These are phyloP conservation scores for Corythaixoides concolor DNA, from an alignment of 2,113 vertebrate species.

Conservation along the genomic window DNA sequence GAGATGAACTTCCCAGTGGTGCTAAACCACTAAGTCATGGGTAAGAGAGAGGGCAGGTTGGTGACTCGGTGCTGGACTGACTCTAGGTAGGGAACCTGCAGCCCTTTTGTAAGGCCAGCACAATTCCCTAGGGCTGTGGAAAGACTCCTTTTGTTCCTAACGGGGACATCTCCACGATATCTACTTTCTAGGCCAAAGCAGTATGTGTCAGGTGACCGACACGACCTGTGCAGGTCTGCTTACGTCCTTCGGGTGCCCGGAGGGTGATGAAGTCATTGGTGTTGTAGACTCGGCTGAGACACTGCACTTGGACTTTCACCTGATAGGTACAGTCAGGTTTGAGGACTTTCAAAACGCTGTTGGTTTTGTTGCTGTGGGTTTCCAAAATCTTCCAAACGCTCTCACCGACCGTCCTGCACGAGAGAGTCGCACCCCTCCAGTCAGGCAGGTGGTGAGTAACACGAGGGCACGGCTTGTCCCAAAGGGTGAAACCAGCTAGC, in stretches of 20 bases:
- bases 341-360: conserved; percentile 82
- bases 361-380: conserved; percentile 94
- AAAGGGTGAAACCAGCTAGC: background rate
- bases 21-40: background rate
- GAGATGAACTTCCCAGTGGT: background rate
- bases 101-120: background rate
- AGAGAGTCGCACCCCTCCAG: background rate
- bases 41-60: background rate
- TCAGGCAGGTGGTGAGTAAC: background rate
- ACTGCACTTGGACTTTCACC: conserved; percentile 93
- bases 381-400: conserved; percentile 89
- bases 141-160: rapidly evolving
- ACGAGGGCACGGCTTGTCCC: too few relatives aligned
- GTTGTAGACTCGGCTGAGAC: conserved; percentile 87
- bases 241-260: conserved; percentile 90
- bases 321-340: conserved; percentile 93
- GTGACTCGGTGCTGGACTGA: background rate
- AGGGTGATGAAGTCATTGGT: conserved; percentile 90
- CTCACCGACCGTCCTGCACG: conserved; percentile 80
- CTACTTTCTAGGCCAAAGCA: background rate
- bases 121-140: background rate
- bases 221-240: conserved; percentile 54
- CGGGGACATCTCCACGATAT: rapidly evolving
- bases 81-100: background rate
- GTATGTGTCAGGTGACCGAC: rapidly evolving